Base-by-base conservation (phyloP, 2,888 invertebrate genomes). In the Catocala fraxini region DNA sequence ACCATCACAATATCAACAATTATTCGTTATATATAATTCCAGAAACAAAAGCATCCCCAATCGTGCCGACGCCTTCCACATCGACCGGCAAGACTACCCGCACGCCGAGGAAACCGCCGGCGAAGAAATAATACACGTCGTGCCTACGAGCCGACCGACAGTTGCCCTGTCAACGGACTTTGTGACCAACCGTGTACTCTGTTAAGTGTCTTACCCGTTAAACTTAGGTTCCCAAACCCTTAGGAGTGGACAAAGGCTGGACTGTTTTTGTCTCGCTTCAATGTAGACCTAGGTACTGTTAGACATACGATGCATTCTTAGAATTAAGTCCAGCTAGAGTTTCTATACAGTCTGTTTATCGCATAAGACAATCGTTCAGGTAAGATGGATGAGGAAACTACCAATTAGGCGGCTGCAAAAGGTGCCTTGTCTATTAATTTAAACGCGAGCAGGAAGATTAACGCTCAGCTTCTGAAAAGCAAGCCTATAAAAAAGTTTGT, bases 31-130 rank as follows among this genome's bases (percentile, higher is more conserved):
- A 25, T 25, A 25, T 25, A 25, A 25, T 25, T 25, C 25, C 88
- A 91, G 92, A 91, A 59, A 81, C 80, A 55, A 93, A 92, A 77
- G 80, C 88, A 11, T 83, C 92, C 0, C 90, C 91, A 3, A 80
- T 89, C 56, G 88, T 88, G 64, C 89, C 94, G 55, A 90, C 89
- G 6, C 93, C 94, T 0, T 93, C 94, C 11, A 92, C 94, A 33
- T 93, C 94, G 39, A 92, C 93, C 56, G 94, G 93, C 63, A 93
- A 93, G 71, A 83, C 90, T 39, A 90, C 91, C 2, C 92, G 94
- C 79, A 89, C 94, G 73, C 92, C 94, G 64, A 82, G 93, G 53
- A 93, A 93, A 71, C 89, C 93, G 71, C 91, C 93, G 63, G 82
- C 89, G 63, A 85, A 91, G 81, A 92, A 93, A 91, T 93, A 92